A percentile compares a stretch with the other conserved stretches of the same genome.
These are phyloP conservation scores for Synergus japonicus DNA, from an alignment of 2,888 invertebrate species.

Conservation along the genomic window DNA sequence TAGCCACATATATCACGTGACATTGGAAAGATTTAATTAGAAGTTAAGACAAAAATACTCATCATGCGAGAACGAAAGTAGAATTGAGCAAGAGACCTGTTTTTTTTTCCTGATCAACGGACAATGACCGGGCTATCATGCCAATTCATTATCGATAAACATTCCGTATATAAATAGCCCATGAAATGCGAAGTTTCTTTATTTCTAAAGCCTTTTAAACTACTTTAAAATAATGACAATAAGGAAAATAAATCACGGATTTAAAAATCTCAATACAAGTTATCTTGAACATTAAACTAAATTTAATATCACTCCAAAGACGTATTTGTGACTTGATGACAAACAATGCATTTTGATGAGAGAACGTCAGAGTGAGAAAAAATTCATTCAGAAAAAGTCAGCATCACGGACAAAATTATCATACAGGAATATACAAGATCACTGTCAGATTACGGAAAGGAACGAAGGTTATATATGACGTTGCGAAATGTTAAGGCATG, in stretches of 20 bases:
- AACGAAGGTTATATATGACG: background rate
- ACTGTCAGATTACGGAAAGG: background rate
- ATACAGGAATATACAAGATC: constrained; percentile 1
- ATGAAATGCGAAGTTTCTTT: background rate
- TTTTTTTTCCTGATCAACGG: constrained; percentile 39
- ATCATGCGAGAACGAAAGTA: constrained; percentile 46
- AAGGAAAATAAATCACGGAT: no score
- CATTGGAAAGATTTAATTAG: background rate
- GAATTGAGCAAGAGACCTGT: constrained; percentile 46
- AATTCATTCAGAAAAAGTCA: background rate
- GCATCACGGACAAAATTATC: background rate
- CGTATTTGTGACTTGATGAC: no score
- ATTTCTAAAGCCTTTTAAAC: background rate
- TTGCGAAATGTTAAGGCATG: background rate
- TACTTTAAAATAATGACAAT: no score
- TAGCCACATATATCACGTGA: background rate
- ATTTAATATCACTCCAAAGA: no score
- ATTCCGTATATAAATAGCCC: background rate
- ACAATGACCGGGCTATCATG: constrained; percentile 42
- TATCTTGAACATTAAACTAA: no score
- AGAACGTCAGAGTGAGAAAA: background rate
- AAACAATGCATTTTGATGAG: no score
- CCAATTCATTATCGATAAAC: constrained; percentile 32
- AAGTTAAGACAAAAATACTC: constrained; percentile 45
- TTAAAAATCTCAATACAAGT: no score